Evolutionary conservation across 2,888 invertebrate genomes (phyloP).

Genomic region (Leucania comma): DNA sequence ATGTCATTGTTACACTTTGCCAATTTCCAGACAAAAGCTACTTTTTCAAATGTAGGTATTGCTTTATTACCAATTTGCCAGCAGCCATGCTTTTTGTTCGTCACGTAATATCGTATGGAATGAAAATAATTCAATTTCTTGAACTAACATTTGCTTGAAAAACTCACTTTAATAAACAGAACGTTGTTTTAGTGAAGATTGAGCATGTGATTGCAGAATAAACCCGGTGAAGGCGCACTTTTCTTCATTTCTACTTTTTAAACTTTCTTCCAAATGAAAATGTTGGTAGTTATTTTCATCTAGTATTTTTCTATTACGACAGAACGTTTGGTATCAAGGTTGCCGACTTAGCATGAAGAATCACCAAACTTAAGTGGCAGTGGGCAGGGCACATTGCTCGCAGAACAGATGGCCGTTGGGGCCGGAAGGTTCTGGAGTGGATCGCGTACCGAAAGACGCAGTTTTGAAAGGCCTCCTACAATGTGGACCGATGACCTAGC

Average conservation of each 20-base stretch:
- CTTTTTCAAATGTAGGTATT: not conserved
- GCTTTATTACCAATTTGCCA: not conserved
- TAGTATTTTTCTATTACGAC: not conserved
- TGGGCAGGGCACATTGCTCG: no score
- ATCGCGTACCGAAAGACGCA: no score
- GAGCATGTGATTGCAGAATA: conserved; percentile 12
- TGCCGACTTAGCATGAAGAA: no score
- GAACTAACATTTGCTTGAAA: conserved; percentile 21
- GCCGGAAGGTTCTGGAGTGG: no score
- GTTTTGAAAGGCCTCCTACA: no score
- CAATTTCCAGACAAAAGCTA: not conserved
- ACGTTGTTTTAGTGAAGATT: conserved; percentile 28
- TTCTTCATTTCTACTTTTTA: conserved; percentile 10
- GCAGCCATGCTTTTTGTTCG: not conserved
- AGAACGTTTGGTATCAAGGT: not conserved
- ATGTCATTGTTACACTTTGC: not conserved
- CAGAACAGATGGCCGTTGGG: no score
- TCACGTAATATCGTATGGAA: not conserved
- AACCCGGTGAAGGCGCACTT: conserved; percentile 5
- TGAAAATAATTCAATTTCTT: conserved; percentile 20
- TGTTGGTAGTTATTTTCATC: not conserved
- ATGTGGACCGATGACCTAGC: no score
- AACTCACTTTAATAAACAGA: conserved; percentile 9
- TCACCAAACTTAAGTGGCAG: no score
- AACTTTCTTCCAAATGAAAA: not conserved